Evolutionary conservation across 2,113 vertebrate genomes (phyloP).

Genomic region (Oenanthe melanoleuca): DNA sequence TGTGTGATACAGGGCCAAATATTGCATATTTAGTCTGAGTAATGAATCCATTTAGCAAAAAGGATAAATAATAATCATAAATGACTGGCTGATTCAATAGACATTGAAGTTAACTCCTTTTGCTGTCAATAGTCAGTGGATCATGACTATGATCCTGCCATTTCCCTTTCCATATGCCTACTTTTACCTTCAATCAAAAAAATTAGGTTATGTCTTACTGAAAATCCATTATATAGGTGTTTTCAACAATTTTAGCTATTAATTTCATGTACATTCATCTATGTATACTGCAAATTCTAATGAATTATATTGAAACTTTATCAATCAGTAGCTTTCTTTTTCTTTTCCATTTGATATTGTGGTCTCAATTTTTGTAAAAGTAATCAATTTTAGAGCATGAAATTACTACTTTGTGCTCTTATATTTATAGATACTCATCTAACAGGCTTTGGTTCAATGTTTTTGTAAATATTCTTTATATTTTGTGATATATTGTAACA

Average conservation of each 20-base stretch:
- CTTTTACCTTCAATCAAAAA: background rate
- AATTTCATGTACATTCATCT: background rate
- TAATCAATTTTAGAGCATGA: background rate
- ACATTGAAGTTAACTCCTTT: background rate
- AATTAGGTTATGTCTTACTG: background rate
- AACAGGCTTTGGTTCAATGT: background rate
- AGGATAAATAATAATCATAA: conserved; percentile 50
- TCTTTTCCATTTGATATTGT: background rate
- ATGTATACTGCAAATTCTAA: background rate
- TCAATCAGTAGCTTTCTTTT: background rate
- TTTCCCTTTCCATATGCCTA: background rate
- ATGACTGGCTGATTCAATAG: conserved; percentile 7
- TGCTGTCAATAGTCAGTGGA: conserved; percentile 4
- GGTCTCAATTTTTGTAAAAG: background rate
- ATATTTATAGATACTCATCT: background rate
- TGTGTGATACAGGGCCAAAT: background rate
- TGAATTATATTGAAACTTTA: background rate
- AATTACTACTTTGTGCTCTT: background rate
- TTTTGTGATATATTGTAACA: background rate
- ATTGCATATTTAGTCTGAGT: background rate
- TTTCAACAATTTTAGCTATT: background rate
- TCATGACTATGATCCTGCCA: background rate
- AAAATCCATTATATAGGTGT: background rate
- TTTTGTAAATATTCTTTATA: background rate
- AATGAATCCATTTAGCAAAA: conserved; percentile 22